Evolutionary conservation across 2,113 vertebrate genomes (phyloP).

Genomic region (Forbesichthys agassizii): DNA sequence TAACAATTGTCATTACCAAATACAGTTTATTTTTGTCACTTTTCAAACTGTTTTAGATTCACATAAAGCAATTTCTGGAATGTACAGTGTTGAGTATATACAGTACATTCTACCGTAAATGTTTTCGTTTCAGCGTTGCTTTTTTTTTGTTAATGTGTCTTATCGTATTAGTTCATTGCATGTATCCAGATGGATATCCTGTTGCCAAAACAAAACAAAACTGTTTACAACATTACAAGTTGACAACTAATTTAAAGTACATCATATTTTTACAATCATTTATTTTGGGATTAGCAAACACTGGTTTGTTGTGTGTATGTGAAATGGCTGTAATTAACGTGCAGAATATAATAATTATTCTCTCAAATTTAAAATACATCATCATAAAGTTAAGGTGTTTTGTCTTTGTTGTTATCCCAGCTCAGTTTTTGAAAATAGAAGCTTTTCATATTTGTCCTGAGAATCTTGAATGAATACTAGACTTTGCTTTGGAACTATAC

Average conservation of each 20-base stretch:
- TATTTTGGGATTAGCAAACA: too few relatives aligned
- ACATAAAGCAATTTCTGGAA: neutral
- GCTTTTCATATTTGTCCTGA: neutral
- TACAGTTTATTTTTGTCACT: neutral
- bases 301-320: too few relatives aligned
- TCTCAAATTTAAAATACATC: neutral
- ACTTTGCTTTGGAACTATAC: neutral
- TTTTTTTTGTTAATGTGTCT: slow-evolving; percentile 1
- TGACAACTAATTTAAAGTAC: slow-evolving; percentile 8
- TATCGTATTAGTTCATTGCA: slow-evolving; percentile 19
- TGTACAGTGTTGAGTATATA: neutral
- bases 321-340: too few relatives aligned
- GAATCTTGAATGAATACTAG: neutral
- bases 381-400: neutral
- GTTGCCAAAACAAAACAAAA: slow-evolving; percentile 1
- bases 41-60: neutral
- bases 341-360: too few relatives aligned
- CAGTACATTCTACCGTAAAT: neutral
- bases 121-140: neutral
- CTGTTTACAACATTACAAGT: slow-evolving; percentile 10
- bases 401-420: neutral
- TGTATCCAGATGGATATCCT: slow-evolving; percentile 17
- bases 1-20: neutral
- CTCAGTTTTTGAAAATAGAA: neutral
- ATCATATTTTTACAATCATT: neutral